Conservation (phyloP, 2,888 invertebrate species). For the Hipparchia semele region DNA sequence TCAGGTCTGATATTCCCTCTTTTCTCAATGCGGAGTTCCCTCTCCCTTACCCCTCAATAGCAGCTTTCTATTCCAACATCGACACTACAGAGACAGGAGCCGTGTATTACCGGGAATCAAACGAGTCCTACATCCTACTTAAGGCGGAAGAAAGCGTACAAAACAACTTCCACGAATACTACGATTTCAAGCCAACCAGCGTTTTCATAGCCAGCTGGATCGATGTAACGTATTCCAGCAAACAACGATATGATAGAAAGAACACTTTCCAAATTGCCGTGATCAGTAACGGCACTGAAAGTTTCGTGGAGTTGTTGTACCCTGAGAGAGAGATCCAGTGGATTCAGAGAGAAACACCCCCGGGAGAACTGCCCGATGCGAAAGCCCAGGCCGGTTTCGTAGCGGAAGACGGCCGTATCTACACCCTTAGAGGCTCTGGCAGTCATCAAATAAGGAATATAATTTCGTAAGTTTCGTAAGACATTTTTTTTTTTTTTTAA, state of each 20-base stretch:
- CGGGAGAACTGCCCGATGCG: slow-evolving; percentile 92
- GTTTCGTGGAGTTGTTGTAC: slow-evolving; percentile 94
- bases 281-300: slow-evolving; percentile 89
- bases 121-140: slow-evolving; percentile 82
- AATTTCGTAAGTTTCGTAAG: slow-evolving; percentile 82
- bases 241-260: slow-evolving; percentile 86
- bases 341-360: slow-evolving; percentile 91
- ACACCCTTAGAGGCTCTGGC: slow-evolving; percentile 93
- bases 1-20: slow-evolving; percentile 92
- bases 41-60: slow-evolving; percentile 93
- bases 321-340: slow-evolving; percentile 95
- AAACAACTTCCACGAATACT: slow-evolving; percentile 87
- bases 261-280: slow-evolving; percentile 92
- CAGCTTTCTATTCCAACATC: slow-evolving; percentile 95
- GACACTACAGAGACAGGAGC: slow-evolving; percentile 89
- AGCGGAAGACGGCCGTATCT: slow-evolving; percentile 90
- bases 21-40: slow-evolving; percentile 96
- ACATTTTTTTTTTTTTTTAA: no score
- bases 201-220: slow-evolving; percentile 96
- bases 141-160: slow-evolving; percentile 88
- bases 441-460: slow-evolving; percentile 93
- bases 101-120: slow-evolving; percentile 88
- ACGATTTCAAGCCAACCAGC: slow-evolving; percentile 88
- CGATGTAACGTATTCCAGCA: slow-evolving; percentile 90
- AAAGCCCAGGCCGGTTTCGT: slow-evolving; percentile 97